A percentile compares a stretch with the other conserved stretches of the same genome.
phyloP scores from a whole-genome alignment of 1,140 invertebrate genomes.

The Hyphantria cunea region DNA sequence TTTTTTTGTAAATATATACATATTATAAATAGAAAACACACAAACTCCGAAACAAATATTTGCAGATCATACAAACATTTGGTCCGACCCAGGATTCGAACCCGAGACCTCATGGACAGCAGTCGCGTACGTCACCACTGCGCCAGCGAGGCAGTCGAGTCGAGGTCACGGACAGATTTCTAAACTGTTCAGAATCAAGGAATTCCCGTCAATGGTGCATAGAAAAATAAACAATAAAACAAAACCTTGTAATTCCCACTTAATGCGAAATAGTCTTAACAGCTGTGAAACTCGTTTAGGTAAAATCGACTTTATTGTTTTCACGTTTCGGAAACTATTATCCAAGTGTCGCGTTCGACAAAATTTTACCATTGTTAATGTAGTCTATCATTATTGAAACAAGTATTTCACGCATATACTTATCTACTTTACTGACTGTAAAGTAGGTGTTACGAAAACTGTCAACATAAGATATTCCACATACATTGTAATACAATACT shows the following conservation, averaged over 20 bases:
- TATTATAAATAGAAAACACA: no score
- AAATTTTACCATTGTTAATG: not conserved
- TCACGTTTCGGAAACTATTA: constrained; percentile 23
- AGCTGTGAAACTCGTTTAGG: constrained; percentile 38
- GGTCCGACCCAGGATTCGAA: no score
- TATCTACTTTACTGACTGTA: not conserved
- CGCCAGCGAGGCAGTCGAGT: no score
- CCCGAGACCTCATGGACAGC: no score
- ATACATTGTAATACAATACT: constrained; percentile 37
- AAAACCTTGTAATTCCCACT: constrained; percentile 37
- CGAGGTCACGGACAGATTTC: not conserved
- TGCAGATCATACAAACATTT: no score
- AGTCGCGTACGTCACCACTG: no score
- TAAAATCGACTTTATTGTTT: constrained; percentile 33
- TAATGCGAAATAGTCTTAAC: constrained; percentile 19
- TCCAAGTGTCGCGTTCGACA: not conserved
- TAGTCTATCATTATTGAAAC: constrained; percentile 9
- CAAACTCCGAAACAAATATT: no score
- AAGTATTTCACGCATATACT: constrained; percentile 1
- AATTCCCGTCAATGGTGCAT: constrained; percentile 15
- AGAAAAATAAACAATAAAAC: constrained; percentile 15
- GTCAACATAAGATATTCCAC: constrained; percentile 4
- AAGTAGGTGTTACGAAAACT: constrained; percentile 12
- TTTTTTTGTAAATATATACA: no score
- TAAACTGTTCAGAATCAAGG: not conserved